Evolutionary conservation across 2,113 vertebrate genomes (phyloP).

Genomic region (Myrmecobius fasciatus): DNA sequence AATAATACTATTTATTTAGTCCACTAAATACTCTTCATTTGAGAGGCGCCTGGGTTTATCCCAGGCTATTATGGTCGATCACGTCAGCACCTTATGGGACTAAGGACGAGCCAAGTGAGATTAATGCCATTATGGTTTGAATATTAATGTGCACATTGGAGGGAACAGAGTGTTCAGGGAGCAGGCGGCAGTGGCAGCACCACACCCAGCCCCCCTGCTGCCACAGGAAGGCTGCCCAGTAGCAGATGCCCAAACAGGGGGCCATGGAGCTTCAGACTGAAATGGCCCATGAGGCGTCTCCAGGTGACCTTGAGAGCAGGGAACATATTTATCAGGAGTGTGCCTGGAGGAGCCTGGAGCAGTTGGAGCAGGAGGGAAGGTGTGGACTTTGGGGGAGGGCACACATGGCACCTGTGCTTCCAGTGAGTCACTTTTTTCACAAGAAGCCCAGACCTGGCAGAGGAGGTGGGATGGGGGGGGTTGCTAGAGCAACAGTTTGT

Average conservation of each 20-base stretch:
- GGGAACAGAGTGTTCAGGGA: not conserved
- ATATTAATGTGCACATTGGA: not conserved
- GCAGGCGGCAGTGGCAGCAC: not conserved
- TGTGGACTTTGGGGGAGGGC: not conserved
- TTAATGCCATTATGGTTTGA: not conserved
- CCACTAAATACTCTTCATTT: not conserved
- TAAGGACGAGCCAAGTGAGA: not conserved
- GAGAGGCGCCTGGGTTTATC: not conserved
- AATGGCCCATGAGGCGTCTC: not conserved
- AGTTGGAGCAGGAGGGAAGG: not conserved
- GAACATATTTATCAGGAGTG: not conserved
- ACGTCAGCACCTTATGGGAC: conserved; percentile 1
- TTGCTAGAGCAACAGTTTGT: not conserved
- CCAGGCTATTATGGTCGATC: conserved; percentile 1
- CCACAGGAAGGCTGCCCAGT: not conserved
- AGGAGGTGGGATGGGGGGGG: not conserved
- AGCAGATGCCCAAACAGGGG: not conserved
- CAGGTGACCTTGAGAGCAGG: not conserved
- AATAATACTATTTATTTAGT: not conserved
- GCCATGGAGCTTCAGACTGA: not conserved
- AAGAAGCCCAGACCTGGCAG: not conserved
- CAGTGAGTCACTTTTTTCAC: not conserved
- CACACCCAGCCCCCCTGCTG: not conserved
- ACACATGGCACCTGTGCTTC: not conserved
- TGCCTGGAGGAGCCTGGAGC: not conserved